phyloP scores from a whole-genome alignment of 2,888 invertebrate species.

The Macaria liturata region DNA sequence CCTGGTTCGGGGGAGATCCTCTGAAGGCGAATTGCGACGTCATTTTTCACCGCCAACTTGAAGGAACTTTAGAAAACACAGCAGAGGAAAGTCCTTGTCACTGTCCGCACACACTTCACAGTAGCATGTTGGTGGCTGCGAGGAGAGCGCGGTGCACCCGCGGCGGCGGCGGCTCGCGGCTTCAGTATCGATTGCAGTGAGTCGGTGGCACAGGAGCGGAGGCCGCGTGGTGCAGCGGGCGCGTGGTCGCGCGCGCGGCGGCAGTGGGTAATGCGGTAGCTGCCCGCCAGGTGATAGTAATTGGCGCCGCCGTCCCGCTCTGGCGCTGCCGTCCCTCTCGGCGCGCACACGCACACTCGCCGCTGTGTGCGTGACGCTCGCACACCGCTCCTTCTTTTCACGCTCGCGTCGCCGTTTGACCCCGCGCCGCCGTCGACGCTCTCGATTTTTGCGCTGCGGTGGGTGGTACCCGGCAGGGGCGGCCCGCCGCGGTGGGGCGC shows the following conservation, averaged over 20 bases:
- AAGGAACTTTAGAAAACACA: slow-evolving; percentile 58
- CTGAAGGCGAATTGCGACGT: slow-evolving; percentile 81
- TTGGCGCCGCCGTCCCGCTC: slow-evolving; percentile 83
- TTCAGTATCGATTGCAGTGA: slow-evolving; percentile 37
- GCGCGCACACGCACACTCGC: slow-evolving; percentile 73
- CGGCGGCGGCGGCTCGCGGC: slow-evolving; percentile 46
- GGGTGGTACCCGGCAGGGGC: slow-evolving; percentile 84
- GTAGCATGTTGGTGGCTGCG: slow-evolving; percentile 60
- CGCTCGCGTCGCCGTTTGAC: slow-evolving; percentile 82
- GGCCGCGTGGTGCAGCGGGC: slow-evolving; percentile 79
- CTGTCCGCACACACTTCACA: slow-evolving; percentile 65
- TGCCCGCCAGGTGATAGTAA: slow-evolving; percentile 85
- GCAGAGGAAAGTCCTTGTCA: slow-evolving; percentile 59
- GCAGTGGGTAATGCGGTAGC: slow-evolving; percentile 86
- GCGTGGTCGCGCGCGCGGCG: slow-evolving; percentile 84
- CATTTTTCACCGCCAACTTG: slow-evolving; percentile 63
- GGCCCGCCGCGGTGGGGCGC: slow-evolving; percentile 69
- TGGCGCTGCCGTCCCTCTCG: slow-evolving; percentile 79
- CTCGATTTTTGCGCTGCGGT: slow-evolving; percentile 86
- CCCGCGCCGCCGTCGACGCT: slow-evolving; percentile 82
- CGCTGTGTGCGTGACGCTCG: slow-evolving; percentile 65
- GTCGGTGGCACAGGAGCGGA: slow-evolving; percentile 50
- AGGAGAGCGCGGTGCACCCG: slow-evolving; percentile 57
- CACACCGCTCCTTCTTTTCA: slow-evolving; percentile 82
- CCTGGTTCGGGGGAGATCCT: slow-evolving; percentile 81